A percentile compares a stretch with the other conserved stretches of the same genome.
Conservation (phyloP, 2,113 vertebrate species). For the Cryptoleucopteryx plumbea region DNA sequence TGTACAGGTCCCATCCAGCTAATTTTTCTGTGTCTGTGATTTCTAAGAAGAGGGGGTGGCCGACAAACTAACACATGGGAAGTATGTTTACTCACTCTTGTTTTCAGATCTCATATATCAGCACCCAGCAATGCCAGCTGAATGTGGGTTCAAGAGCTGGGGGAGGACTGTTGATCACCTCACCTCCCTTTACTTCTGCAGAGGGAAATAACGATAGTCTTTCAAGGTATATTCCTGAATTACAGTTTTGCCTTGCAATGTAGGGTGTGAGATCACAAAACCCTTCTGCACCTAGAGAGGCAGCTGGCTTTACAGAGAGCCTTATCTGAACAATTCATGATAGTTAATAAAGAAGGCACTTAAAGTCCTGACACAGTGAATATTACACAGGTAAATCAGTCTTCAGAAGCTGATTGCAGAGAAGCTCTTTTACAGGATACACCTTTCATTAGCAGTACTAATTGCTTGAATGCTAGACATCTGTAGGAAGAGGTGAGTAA, state of each 20-base stretch:
- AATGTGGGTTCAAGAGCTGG: background rate
- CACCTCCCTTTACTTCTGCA: background rate
- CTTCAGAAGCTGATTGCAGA: background rate
- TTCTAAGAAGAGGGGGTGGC: background rate
- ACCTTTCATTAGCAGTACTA: background rate
- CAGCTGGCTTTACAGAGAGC: background rate
- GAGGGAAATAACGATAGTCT: background rate
- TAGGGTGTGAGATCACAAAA: background rate
- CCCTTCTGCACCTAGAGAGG: background rate
- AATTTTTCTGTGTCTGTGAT: background rate
- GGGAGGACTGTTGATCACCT: background rate
- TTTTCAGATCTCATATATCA: background rate
- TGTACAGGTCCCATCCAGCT: background rate
- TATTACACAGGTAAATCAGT: background rate
- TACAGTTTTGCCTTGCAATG: background rate
- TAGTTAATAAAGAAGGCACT: background rate
- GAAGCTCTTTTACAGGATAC: background rate
- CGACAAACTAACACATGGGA: background rate
- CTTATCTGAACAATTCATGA: background rate
- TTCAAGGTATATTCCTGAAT: background rate
- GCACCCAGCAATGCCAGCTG: background rate
- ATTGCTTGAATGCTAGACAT: background rate
- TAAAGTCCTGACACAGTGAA: background rate
- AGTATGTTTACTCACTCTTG: background rate
- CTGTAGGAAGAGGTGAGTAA: background rate